These are phyloP conservation scores for Aspidoscelis tigris DNA, from an alignment of 2,113 vertebrate species.

Conservation along the genomic window DNA sequence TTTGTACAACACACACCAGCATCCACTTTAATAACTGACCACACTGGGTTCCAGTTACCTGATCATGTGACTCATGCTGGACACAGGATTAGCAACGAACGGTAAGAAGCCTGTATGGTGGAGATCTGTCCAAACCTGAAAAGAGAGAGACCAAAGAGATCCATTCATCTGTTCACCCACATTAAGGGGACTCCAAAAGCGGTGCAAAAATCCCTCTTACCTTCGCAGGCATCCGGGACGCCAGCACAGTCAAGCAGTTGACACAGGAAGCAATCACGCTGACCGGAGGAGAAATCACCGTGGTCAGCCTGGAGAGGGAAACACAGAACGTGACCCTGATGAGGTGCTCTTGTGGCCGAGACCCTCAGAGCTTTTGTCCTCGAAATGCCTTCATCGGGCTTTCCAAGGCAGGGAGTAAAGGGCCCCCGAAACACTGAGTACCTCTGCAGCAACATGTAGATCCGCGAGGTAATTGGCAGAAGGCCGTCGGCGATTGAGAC, in stretches of 20 bases:
- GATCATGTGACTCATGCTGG: constrained; percentile 87
- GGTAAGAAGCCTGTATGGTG: constrained; percentile 96
- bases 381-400: neutral
- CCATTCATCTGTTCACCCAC: neutral
- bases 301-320: constrained; percentile 82
- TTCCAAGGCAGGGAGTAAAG: no score
- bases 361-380: neutral
- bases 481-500: constrained; percentile 93
- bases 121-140: constrained; percentile 96
- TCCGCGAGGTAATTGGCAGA: constrained; percentile 94
- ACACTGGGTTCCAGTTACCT: constrained; percentile 77
- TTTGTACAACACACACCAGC: neutral
- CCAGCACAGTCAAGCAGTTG: constrained; percentile 92
- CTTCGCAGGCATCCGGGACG: constrained; percentile 92
- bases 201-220: constrained; percentile 68
- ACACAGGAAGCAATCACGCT: constrained; percentile 96
- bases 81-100: constrained; percentile 87
- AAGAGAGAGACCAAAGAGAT: neutral
- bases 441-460: constrained; percentile 98
- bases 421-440: constrained; percentile 52
- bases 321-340: neutral
- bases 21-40: no score
- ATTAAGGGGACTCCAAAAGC: neutral
- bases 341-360: neutral
- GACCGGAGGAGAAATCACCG: constrained; percentile 92